Conservation (phyloP, 2,113 vertebrate genomes). For the Oryzias celebensis region DNA sequence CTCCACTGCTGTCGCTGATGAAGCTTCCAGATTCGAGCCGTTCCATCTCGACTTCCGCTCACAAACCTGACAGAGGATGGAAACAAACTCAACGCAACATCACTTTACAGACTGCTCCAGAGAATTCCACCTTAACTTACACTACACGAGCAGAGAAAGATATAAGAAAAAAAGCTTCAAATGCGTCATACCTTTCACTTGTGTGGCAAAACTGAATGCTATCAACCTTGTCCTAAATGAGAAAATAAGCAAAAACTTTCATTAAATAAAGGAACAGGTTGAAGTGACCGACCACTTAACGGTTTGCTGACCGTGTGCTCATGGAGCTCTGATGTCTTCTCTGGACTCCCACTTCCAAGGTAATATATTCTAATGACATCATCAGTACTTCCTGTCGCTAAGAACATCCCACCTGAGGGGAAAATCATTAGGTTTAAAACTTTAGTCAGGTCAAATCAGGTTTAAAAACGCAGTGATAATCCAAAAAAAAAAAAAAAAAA, state of each 20-base stretch:
- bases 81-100: not conserved
- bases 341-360: slow-evolving; percentile 89
- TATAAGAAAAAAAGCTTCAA: not conserved
- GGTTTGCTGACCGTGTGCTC: slow-evolving; percentile 83
- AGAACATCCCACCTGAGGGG: slow-evolving; percentile 91
- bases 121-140: not conserved
- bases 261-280: too few relatives aligned
- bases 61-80: slow-evolving; percentile 81
- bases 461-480: not conserved
- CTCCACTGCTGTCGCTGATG: slow-evolving; percentile 89
- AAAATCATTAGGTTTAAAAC: not conserved
- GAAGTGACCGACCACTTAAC: too few relatives aligned
- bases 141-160: not conserved
- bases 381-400: slow-evolving; percentile 96
- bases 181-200: slow-evolving; percentile 83
- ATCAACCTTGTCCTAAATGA: slow-evolving; percentile 93
- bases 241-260: not conserved
- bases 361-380: slow-evolving; percentile 97
- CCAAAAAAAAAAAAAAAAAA: not conserved
- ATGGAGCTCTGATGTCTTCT: slow-evolving; percentile 92
- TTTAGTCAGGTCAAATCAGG: not conserved
- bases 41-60: slow-evolving; percentile 96
- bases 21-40: slow-evolving; percentile 91
- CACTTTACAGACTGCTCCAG: not conserved
- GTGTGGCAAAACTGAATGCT: slow-evolving; percentile 95